Evolutionary conservation across 2,888 invertebrate genomes (phyloP).

Genomic region (Anthoptus insignis): DNA sequence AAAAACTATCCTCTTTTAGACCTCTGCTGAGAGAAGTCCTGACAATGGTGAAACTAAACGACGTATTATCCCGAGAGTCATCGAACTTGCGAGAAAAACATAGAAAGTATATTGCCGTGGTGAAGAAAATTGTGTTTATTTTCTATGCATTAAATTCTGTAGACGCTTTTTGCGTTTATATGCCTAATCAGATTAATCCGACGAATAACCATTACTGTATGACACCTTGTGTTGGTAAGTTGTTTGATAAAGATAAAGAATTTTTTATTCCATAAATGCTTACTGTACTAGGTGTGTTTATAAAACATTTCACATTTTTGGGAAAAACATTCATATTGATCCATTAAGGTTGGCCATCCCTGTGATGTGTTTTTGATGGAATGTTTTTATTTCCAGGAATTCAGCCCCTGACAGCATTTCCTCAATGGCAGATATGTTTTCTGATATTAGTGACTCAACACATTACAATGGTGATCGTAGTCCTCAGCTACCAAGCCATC

Average conservation of each 20-base stretch:
- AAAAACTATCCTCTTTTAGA: too few species aligned
- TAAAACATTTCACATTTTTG: too few species aligned
- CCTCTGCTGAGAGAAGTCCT: slow-evolving; percentile 55
- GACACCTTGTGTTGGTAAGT: slow-evolving; percentile 73
- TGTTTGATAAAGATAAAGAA: too few species aligned
- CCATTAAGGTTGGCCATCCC: too few species aligned
- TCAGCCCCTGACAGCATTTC: slow-evolving; percentile 60
- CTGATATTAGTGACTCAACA: slow-evolving; percentile 61
- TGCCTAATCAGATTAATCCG: slow-evolving; percentile 62
- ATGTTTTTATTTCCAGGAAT: slow-evolving; percentile 62
- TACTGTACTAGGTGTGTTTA: too few species aligned
- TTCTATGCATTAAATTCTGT: slow-evolving; percentile 61
- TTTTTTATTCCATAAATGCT: too few species aligned
- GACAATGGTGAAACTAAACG: slow-evolving; percentile 56
- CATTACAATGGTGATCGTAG: slow-evolving; percentile 57
- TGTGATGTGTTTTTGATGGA: too few species aligned
- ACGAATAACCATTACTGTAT: slow-evolving; percentile 61
- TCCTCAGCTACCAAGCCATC: slow-evolving; percentile 68
- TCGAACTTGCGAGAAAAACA: slow-evolving; percentile 55
- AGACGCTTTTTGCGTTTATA: slow-evolving; percentile 59
- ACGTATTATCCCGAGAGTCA: slow-evolving; percentile 54
- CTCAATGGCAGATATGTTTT: slow-evolving; percentile 65
- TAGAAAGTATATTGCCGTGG: slow-evolving; percentile 53
- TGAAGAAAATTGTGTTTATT: slow-evolving; percentile 62
- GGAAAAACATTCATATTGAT: too few species aligned